Evolutionary conservation across 2,797 vertebrate species (phyloP), one percentile per base, ranked within the genome.

Genomic region (Neopelma chrysocephalum): DNA sequence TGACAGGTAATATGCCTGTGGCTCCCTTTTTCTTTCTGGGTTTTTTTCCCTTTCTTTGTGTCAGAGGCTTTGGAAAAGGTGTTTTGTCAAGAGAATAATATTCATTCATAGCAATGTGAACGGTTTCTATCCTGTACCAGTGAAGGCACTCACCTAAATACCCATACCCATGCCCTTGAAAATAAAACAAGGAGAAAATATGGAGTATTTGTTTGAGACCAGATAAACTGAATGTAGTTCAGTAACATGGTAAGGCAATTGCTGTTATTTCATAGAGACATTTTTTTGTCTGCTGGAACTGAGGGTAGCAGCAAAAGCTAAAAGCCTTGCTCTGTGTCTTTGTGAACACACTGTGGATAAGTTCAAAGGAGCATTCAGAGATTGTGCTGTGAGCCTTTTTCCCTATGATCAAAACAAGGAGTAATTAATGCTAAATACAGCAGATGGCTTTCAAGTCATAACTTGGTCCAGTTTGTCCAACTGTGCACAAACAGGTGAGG

Each of bases 141-240:
- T 91, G 16, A 92, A 97, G 90, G 76, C 94, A 95, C 92, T 95
- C 72, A 96, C 97, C 97, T 97, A 96, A 97, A 97, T 97, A 95
- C 84, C 85, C 89, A 81, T 93, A 87, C 47, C 56, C 23, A 29
- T 92, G 86, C 85, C 95, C 94, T 97, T 93, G 96, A 96, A 97
- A 97, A 93, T 95, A 97, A 97, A 96, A 87, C 45, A 68, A 95
- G 89, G 84, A 94, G 94, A 96, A 96, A 97, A 94, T 84, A 82
- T 8, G 31, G 53, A 82, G 77, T 64, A 77, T 87, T 90, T 95
- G 91, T 93, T 92, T 91, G 82, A 91, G 75, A 78, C n/a, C n/a
- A n/a, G n/a, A n/a, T n/a, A n/a, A n/a, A 81, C 93, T 73, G 77
- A 75, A 90, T 70, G 85, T 80, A 70, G 66, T 86, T 81, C 12